Conservation (phyloP, 2,797 vertebrate genomes). For the Spinus pinus region DNA sequence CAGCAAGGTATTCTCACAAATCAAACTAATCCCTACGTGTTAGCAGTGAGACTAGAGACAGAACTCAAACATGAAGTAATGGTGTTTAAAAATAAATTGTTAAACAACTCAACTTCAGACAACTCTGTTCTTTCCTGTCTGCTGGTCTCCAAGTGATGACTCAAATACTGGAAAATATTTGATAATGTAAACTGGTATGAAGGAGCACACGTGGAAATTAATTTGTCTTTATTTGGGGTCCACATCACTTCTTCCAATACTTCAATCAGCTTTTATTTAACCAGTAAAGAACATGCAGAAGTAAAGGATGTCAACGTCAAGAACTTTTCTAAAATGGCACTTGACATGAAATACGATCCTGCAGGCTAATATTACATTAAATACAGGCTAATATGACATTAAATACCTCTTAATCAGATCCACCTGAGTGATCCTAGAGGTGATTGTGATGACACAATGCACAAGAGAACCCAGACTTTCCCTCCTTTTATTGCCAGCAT, state of each 20-base stretch:
- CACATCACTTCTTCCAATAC: neutral
- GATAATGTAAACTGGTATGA: neutral
- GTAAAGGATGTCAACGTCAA: neutral
- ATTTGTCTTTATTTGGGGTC: neutral
- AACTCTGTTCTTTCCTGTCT: neutral
- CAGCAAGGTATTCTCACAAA: neutral
- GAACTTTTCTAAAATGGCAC: neutral
- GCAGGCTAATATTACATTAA: neutral
- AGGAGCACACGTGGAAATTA: neutral
- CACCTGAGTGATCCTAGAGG: neutral
- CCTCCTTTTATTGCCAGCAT: neutral
- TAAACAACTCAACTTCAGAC: neutral
- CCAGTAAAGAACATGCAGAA: neutral
- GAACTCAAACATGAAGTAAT: neutral
- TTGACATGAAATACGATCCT: neutral
- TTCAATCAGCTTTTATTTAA: neutral
- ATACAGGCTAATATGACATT: neutral
- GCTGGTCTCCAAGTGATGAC: neutral
- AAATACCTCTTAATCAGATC: neutral
- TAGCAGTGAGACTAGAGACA: neutral
- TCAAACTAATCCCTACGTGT: neutral
- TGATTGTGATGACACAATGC: neutral
- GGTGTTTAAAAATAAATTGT: conserved; percentile 7
- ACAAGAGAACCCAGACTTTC: neutral
- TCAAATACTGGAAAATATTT: conserved; percentile 12